Conservation (phyloP, 1,140 invertebrate species). For the Phymastichus coffea region DNA sequence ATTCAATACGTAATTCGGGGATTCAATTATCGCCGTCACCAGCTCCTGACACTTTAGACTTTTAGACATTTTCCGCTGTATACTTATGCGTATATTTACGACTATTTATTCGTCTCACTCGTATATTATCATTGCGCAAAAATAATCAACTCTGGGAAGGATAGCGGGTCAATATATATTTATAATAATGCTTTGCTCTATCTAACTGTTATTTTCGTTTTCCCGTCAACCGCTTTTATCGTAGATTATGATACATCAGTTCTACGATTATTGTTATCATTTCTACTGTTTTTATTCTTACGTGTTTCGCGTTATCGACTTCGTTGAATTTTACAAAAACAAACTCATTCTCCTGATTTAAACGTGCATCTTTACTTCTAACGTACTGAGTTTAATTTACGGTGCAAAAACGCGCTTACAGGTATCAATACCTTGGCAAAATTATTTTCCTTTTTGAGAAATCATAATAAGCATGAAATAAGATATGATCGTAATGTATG, state of each 20-base stretch:
- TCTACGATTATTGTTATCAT: background rate
- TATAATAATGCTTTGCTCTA: background rate
- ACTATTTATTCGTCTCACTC: conserved; percentile 1
- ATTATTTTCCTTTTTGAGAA: too few relatives aligned
- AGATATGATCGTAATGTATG: too few relatives aligned
- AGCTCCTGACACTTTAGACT: background rate
- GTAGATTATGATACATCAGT: background rate
- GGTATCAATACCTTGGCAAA: too few relatives aligned
- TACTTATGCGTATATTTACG: too few relatives aligned
- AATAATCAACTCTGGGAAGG: conserved; percentile 18
- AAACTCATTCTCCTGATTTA: too few relatives aligned
- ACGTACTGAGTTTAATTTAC: too few relatives aligned
- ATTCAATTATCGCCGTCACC: background rate
- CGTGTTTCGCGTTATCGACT: conserved; percentile 2
- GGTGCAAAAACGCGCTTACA: too few relatives aligned
- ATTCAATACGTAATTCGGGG: background rate
- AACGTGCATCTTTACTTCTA: too few relatives aligned
- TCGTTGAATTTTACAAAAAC: too few relatives aligned
- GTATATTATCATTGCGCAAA: conserved; percentile 9
- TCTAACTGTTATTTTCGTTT: background rate
- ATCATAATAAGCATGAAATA: too few relatives aligned
- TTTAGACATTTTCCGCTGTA: too few relatives aligned
- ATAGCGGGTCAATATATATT: conserved; percentile 9
- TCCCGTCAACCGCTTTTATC: background rate
- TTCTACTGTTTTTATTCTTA: background rate